These are phyloP conservation scores for Dinomys branickii DNA, from an alignment of 2,113 vertebrate genomes.

Conservation along the genomic window DNA sequence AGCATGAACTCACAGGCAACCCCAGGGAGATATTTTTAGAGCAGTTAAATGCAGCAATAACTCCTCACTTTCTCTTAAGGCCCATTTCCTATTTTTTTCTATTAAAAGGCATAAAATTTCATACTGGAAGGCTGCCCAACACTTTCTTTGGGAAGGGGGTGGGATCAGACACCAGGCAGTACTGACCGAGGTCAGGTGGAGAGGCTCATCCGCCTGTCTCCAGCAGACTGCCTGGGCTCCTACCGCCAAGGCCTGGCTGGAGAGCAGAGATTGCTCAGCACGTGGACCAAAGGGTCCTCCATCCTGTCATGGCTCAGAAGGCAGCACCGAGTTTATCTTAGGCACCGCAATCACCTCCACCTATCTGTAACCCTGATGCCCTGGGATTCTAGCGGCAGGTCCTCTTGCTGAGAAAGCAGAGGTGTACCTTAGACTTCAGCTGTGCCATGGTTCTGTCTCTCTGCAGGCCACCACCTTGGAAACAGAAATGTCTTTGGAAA, in stretches of 20 bases:
- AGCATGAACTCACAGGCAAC: neutral
- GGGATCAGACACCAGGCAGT: constrained; percentile 3
- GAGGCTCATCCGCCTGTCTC: neutral
- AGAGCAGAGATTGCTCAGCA: neutral
- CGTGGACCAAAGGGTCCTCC: too few species aligned
- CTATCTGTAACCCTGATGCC: neutral
- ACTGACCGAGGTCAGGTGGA: neutral
- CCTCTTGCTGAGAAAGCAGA: neutral
- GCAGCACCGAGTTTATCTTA: too few species aligned
- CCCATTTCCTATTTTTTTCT: constrained; percentile 74
- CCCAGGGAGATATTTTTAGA: constrained; percentile 63
- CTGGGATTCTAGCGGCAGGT: neutral
- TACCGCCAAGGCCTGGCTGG: neutral
- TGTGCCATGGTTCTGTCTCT: neutral
- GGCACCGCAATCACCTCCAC: fast-evolving
- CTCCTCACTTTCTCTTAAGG: constrained; percentile 63
- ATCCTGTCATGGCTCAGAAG: neutral
- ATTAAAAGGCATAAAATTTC: constrained; percentile 41
- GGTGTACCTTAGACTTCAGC: neutral
- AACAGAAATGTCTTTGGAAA: neutral
- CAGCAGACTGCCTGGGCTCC: neutral
- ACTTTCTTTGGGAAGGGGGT: constrained; percentile 46
- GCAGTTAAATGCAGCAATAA: constrained; percentile 73
- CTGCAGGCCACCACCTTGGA: neutral
- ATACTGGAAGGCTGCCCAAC: constrained; percentile 65